Evolutionary conservation across 2,113 vertebrate species (phyloP).

Genomic region (Illadopsis cleaveri): DNA sequence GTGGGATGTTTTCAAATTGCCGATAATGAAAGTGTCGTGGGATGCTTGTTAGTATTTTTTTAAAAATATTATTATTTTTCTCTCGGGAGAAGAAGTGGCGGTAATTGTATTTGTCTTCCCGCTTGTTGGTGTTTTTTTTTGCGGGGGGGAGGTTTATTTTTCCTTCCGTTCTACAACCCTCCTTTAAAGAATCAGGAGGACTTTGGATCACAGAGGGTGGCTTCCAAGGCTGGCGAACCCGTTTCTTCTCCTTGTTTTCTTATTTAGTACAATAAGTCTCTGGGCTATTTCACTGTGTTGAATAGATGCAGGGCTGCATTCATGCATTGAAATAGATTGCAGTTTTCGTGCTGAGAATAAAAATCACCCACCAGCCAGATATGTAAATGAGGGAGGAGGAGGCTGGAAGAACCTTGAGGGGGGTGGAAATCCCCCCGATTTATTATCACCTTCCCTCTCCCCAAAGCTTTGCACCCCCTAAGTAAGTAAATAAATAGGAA

Average conservation of each 20-base stretch:
- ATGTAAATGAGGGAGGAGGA: constrained; percentile 49
- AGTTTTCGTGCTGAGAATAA: constrained; percentile 71
- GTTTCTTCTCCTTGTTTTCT: constrained; percentile 15
- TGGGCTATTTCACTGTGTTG: constrained; percentile 24
- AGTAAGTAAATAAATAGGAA: background rate
- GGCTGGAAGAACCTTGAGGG: background rate
- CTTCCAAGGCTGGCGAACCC: background rate
- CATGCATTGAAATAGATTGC: constrained; percentile 70
- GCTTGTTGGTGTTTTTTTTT: background rate
- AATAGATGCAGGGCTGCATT: constrained; percentile 65
- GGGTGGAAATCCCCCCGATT: background rate
- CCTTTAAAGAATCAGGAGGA: background rate
- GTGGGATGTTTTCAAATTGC: background rate
- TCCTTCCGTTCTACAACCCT: background rate
- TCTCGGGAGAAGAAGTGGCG: background rate
- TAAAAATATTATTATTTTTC: background rate
- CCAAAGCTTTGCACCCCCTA: background rate
- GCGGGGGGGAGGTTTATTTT: background rate
- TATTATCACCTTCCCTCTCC: background rate
- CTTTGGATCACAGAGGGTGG: background rate
- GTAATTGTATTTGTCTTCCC: background rate
- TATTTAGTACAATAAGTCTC: constrained; percentile 29
- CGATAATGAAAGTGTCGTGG: background rate
- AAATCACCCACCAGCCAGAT: constrained; percentile 51
- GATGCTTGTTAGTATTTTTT: background rate